Percentiles rank a stretch among this genome's conserved stretches.
Conservation (phyloP, 2,113 vertebrate species). For the Cynopterus brachyotis region DNA sequence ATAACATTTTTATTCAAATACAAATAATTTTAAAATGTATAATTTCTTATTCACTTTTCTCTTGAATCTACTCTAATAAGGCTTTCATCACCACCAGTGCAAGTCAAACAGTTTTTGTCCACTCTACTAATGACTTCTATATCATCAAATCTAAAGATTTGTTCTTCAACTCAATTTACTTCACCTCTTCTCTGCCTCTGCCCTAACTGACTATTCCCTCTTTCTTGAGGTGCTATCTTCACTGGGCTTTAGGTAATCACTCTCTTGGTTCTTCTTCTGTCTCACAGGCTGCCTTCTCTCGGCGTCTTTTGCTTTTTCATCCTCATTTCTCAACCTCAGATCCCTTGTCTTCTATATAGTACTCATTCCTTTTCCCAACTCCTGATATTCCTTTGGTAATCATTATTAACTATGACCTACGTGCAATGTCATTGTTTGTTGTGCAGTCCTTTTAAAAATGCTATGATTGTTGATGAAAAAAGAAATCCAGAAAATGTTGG, state of each 20-base stretch:
- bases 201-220: not conserved
- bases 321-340: not conserved
- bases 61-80: not conserved
- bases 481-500: not conserved
- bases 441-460: not conserved
- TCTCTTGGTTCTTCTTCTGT: not conserved
- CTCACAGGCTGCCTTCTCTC: not conserved
- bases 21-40: not conserved
- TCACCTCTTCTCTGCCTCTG: no score
- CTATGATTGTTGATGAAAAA: not conserved
- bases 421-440: not conserved
- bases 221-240: not conserved
- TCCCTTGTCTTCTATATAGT: not conserved
- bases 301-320: not conserved
- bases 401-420: not conserved
- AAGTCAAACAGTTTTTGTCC: not conserved
- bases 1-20: not conserved
- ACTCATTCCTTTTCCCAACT: not conserved
- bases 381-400: not conserved
- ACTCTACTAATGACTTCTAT: not conserved
- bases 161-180: not conserved
- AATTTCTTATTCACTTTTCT: not conserved
- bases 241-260: not conserved
- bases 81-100: not conserved
- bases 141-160: not conserved